These are phyloP conservation scores for Cistogaster globosa DNA, from an alignment of 2,888 invertebrate genomes.

Conservation along the genomic window DNA sequence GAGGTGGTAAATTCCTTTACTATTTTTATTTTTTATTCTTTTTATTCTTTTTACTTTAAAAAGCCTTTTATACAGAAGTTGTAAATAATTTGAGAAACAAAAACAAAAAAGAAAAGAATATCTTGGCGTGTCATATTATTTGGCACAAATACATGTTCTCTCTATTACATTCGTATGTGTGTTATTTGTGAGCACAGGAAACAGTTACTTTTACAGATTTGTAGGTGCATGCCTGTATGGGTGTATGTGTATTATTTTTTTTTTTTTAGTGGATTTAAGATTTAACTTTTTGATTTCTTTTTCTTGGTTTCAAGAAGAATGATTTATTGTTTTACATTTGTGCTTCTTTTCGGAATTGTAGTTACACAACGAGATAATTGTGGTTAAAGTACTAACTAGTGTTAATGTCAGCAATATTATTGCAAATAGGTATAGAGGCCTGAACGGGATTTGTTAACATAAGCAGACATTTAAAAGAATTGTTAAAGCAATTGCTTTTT, in stretches of 20 bases:
- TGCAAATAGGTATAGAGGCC: neutral
- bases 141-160: neutral
- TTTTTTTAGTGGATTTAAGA: conserved; percentile 30
- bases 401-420: conserved; percentile 8
- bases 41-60: conserved; percentile 12
- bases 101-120: neutral
- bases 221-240: neutral
- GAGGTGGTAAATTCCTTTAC: conserved; percentile 51
- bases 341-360: conserved; percentile 1
- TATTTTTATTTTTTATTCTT: neutral
- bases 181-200: conserved; percentile 23
- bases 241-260: conserved; percentile 2
- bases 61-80: conserved; percentile 35
- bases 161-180: neutral
- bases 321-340: conserved; percentile 63
- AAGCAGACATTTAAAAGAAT: conserved; percentile 9
- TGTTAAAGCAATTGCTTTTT: neutral
- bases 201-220: conserved; percentile 40
- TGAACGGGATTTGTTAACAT: neutral
- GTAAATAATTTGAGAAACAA: conserved; percentile 26
- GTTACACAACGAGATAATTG: conserved; percentile 25
- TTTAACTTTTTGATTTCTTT: conserved; percentile 40
- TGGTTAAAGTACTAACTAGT: conserved; percentile 38
- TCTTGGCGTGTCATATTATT: conserved; percentile 37
- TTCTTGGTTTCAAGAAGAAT: conserved; percentile 27